Evolutionary conservation across 2,888 invertebrate genomes (phyloP).

Genomic region (Acleris holmiana): DNA sequence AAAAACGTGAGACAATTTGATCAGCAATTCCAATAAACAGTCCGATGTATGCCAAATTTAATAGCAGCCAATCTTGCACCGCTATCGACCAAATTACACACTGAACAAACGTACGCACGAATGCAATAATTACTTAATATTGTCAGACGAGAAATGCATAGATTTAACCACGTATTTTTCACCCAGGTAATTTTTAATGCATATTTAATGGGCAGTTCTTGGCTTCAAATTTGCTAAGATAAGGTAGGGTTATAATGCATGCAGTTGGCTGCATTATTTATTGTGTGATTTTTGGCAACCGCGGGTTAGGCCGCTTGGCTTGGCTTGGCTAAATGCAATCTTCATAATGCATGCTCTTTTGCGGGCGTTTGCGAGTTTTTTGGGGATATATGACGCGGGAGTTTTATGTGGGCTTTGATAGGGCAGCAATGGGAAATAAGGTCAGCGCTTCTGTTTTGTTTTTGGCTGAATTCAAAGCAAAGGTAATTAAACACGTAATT

Average conservation of each 20-base stretch:
- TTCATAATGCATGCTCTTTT: constrained; percentile 83
- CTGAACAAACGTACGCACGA: constrained; percentile 21
- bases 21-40: constrained; percentile 24
- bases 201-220: constrained; percentile 84
- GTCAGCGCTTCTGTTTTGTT: not conserved
- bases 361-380: constrained; percentile 63
- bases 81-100: constrained; percentile 11
- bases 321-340: constrained; percentile 82
- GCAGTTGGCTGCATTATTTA: constrained; percentile 82
- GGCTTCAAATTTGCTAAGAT: constrained; percentile 84
- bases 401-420: constrained; percentile 44
- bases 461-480: not conserved
- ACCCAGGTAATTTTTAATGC: constrained; percentile 84
- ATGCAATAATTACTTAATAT: constrained; percentile 51
- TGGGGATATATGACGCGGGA: constrained; percentile 52
- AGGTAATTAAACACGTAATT: too few species aligned
- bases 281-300: constrained; percentile 84
- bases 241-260: constrained; percentile 82
- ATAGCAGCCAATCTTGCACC: constrained; percentile 24
- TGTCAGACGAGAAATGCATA: constrained; percentile 50
- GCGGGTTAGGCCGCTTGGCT: constrained; percentile 67
- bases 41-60: constrained; percentile 15
- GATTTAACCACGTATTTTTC: constrained; percentile 67
- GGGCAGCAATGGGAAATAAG: not conserved
- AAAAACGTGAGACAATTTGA: constrained; percentile 18